Evolutionary conservation across 1,140 invertebrate genomes (phyloP).

Genomic region (Galleria mellonella): DNA sequence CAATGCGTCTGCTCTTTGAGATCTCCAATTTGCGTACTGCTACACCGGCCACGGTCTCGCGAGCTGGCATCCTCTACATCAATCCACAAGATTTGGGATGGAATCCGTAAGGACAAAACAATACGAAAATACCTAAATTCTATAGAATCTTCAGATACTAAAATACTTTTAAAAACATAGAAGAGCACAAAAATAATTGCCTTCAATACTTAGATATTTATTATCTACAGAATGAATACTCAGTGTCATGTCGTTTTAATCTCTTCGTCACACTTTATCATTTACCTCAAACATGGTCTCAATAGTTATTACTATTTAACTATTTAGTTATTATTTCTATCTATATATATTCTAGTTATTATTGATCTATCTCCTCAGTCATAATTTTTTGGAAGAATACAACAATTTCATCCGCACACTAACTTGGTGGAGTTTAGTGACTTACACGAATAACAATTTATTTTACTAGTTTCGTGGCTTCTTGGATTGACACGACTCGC

Average conservation of each 20-base stretch:
- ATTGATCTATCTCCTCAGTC: too few relatives aligned
- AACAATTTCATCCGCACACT: too few relatives aligned
- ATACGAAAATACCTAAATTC: slow-evolving; percentile 1
- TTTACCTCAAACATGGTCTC: too few relatives aligned
- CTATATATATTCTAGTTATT: too few relatives aligned
- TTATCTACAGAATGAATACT: too few relatives aligned
- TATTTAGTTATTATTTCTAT: too few relatives aligned
- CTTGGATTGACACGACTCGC: slow-evolving; percentile 92
- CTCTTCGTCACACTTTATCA: too few relatives aligned
- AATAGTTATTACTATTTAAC: too few relatives aligned
- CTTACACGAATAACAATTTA: background rate
- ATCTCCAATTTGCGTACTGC: slow-evolving; percentile 94
- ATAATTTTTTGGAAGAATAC: too few relatives aligned
- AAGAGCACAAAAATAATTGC: background rate
- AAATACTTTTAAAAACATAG: background rate
- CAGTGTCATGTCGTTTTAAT: too few relatives aligned
- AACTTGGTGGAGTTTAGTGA: too few relatives aligned
- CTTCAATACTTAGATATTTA: too few relatives aligned
- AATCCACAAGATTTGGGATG: slow-evolving; percentile 97
- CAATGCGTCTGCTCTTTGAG: slow-evolving; percentile 95
- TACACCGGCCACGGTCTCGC: slow-evolving; percentile 95
- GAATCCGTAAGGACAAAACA: slow-evolving; percentile 90
- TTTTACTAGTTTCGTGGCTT: slow-evolving; percentile 82
- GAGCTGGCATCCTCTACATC: slow-evolving; percentile 93
- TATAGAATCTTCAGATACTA: background rate